Evolutionary conservation across 2,888 invertebrate genomes (phyloP), one percentile per base, ranked within the genome.

Genomic region (Cacoxenus indagator): DNA sequence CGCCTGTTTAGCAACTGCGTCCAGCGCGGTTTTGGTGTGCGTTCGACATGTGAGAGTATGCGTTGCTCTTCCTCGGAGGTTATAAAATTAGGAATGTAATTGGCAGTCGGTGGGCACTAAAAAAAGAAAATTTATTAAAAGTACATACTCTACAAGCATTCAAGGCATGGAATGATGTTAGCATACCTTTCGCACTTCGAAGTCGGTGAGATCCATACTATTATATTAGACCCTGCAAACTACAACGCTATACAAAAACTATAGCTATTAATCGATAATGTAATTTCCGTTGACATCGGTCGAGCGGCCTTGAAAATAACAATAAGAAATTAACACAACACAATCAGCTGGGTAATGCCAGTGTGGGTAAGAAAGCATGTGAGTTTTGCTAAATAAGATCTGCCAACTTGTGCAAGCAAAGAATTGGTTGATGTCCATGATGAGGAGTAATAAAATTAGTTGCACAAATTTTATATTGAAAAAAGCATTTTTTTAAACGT

Each of bases 1-100:
- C 98, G 91, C 74, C 99, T 91, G 85, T 97, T 94, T 22, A 94
- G 92, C 48, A 99, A 90, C 84, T 95, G 95, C 1, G 97, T 97
- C 99, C 99, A 99, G 89, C 97, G 97, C 8, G 98, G 98, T 81
- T 92, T 95, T 84, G 99, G 98, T 9, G 93, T 92, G 46, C 90
- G 89, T 82, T 95, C 93, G 26, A 98, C 92, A 76, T 92, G 90
- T 43, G 91, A 90, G 59, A 96, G 82, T 71, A 99, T 91, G 26
- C 90, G 87, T 64, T 90, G 88, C 85, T 96, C 94, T 84, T 96
- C 95, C 48, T 90, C 91, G 73, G 89, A 88, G 1, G 92, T 92
- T 77, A 98, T 93, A 86, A 96, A 98, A 81, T 97, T 92, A 14
- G 96, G 93, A 87, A 98, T 91, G 88, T 98, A 98, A 78, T 87